Evolutionary conservation across 2,888 invertebrate species (phyloP).

Genomic region (Dascillus cervinus): DNA sequence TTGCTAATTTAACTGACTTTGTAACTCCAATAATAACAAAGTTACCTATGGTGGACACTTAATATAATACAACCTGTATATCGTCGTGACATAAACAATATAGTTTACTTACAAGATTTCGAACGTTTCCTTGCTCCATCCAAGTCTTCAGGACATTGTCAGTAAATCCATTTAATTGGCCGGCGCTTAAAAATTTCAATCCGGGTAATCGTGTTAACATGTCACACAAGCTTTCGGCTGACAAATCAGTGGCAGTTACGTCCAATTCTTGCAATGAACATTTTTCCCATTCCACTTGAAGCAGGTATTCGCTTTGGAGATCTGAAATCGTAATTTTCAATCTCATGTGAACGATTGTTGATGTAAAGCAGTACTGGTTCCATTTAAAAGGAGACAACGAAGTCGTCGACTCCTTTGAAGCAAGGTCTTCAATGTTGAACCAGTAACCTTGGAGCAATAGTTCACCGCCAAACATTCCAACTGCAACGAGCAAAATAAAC

Average conservation of each 20-base stretch:
- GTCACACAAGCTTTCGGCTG: constrained; percentile 87
- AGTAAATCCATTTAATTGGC: constrained; percentile 95
- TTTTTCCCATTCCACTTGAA: constrained; percentile 98
- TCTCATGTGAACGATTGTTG: too few species aligned
- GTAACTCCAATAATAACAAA: too few species aligned
- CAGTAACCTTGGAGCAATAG: constrained; percentile 94
- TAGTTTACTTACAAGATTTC: constrained; percentile 37
- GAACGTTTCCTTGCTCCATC: constrained; percentile 76
- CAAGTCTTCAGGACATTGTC: constrained; percentile 90
- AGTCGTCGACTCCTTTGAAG: constrained; percentile 90
- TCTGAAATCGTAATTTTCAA: constrained; percentile 46
- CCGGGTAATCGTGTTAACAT: constrained; percentile 82
- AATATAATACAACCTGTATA: too few species aligned
- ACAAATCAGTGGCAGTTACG: constrained; percentile 93
- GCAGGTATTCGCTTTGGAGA: constrained; percentile 84
- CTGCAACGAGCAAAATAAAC: constrained; percentile 43
- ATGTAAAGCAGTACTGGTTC: too few species aligned
- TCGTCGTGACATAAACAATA: too few species aligned
- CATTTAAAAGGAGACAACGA: constrained; percentile 89
- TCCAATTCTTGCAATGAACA: constrained; percentile 87
- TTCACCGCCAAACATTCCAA: constrained; percentile 95
- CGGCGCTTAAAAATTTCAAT: constrained; percentile 85
- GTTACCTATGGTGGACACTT: too few species aligned
- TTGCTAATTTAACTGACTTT: too few species aligned
- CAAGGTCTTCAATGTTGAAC: constrained; percentile 88